Conservation (phyloP, 2,113 vertebrate species). For the Alouatta palliata region DNA sequence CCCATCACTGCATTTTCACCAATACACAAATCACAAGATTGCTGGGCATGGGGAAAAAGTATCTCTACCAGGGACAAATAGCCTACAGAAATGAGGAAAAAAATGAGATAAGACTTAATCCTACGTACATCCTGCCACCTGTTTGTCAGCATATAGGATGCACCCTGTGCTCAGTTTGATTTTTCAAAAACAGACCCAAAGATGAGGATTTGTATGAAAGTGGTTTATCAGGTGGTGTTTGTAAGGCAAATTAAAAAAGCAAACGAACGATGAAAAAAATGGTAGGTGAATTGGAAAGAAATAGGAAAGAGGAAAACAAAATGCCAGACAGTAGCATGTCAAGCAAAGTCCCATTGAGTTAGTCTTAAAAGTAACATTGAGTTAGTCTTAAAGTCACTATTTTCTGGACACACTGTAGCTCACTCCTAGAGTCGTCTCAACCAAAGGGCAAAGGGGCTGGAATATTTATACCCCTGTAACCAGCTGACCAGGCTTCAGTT, state of each 20-base stretch:
- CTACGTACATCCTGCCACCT: neutral
- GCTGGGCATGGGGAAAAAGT: neutral
- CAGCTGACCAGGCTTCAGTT: neutral
- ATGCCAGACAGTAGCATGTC: neutral
- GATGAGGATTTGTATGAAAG: neutral
- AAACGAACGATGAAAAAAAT: neutral
- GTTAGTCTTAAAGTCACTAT: neutral
- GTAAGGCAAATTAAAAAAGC: neutral
- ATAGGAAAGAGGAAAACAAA: neutral
- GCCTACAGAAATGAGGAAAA: neutral
- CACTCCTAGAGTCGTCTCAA: constrained; percentile 3
- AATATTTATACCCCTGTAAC: neutral
- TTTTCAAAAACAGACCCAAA: constrained; percentile 13
- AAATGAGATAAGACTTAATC: neutral
- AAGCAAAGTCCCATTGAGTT: neutral
- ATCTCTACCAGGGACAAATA: neutral
- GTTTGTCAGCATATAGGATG: neutral
- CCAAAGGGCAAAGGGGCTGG: neutral
- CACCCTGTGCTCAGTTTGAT: neutral
- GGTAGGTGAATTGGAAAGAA: neutral
- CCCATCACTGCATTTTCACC: neutral
- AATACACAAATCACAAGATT: constrained; percentile 14
- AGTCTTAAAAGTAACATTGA: neutral
- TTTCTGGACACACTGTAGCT: neutral
- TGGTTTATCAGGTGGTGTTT: neutral